Conservation (phyloP, 2,888 invertebrate genomes). For the Tineola bisselliella region DNA sequence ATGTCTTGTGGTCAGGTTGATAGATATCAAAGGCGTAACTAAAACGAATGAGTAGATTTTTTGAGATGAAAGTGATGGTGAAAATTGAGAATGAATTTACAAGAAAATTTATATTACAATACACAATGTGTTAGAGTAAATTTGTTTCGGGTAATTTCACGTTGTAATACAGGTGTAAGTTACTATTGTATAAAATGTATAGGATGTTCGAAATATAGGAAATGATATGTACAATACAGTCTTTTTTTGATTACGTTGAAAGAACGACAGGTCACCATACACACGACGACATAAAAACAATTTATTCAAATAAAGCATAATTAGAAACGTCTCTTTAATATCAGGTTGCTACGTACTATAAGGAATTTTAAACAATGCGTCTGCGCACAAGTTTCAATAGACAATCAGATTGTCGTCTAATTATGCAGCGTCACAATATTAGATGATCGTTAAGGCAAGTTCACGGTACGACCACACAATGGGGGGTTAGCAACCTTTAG, state of each 20-base stretch:
- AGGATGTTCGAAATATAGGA: too few species aligned
- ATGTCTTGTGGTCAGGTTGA: conserved; percentile 21
- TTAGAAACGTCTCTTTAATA: not conserved
- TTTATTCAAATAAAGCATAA: conserved; percentile 18
- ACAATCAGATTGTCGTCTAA: conserved; percentile 35
- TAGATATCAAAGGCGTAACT: not conserved
- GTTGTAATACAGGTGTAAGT: not conserved
- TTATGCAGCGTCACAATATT: conserved; percentile 50
- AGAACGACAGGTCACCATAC: conserved; percentile 16
- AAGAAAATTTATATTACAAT: not conserved
- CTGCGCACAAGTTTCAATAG: conserved; percentile 17
- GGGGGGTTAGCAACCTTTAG: conserved; percentile 54
- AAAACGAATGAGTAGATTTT: conserved; percentile 1
- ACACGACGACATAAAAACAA: conserved; percentile 20
- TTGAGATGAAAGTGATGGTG: conserved; percentile 10
- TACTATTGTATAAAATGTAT: conserved; percentile 16
- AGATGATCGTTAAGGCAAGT: conserved; percentile 26
- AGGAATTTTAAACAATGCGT: conserved; percentile 18
- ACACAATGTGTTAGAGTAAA: not conserved
- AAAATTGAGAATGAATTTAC: not conserved
- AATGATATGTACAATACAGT: too few species aligned
- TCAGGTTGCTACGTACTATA: conserved; percentile 13
- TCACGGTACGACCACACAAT: conserved; percentile 21
- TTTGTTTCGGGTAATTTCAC: conserved; percentile 1
- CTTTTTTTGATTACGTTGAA: too few species aligned